Percentiles rank a stretch among this genome's conserved stretches.
phyloP scores from a whole-genome alignment of 2,797 vertebrate species.

The Discoglossus pictus region DNA sequence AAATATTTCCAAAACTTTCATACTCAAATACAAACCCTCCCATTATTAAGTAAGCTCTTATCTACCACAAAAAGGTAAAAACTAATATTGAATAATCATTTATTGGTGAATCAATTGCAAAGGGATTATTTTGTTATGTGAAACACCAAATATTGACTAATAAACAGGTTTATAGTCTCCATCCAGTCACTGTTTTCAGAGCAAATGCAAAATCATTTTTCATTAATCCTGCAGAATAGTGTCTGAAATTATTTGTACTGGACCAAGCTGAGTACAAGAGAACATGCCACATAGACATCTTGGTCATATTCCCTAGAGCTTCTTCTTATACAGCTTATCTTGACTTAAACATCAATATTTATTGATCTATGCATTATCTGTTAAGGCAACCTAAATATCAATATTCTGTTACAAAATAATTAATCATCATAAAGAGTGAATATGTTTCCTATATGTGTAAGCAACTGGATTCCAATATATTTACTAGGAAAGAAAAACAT shows the following conservation, averaged over 20 bases:
- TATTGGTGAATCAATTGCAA: too few species aligned
- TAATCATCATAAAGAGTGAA: slow-evolving; percentile 31
- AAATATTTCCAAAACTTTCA: too few species aligned
- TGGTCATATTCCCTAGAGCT: slow-evolving; percentile 6
- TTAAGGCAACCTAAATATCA: slow-evolving; percentile 17
- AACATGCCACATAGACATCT: not conserved
- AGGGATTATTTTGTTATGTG: too few species aligned
- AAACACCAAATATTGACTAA: too few species aligned
- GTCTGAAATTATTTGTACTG: not conserved
- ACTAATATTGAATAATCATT: too few species aligned
- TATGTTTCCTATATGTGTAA: slow-evolving; percentile 8
- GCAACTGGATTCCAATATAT: slow-evolving; percentile 13
- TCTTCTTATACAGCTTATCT: slow-evolving; percentile 27
- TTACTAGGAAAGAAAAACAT: not conserved
- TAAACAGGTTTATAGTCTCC: too few species aligned
- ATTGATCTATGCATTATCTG: slow-evolving; percentile 38
- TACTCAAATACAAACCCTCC: too few species aligned
- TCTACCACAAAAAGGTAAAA: too few species aligned
- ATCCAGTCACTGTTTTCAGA: too few species aligned
- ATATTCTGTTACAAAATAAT: slow-evolving; percentile 37
- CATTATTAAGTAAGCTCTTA: too few species aligned
- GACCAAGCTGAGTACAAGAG: not conserved
- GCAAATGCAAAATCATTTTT: too few species aligned
- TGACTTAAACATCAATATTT: slow-evolving; percentile 42
- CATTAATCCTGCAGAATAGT: not conserved